Evolutionary conservation across 2,113 vertebrate species (phyloP).

Genomic region (Hymenochirus boettgeri): DNA sequence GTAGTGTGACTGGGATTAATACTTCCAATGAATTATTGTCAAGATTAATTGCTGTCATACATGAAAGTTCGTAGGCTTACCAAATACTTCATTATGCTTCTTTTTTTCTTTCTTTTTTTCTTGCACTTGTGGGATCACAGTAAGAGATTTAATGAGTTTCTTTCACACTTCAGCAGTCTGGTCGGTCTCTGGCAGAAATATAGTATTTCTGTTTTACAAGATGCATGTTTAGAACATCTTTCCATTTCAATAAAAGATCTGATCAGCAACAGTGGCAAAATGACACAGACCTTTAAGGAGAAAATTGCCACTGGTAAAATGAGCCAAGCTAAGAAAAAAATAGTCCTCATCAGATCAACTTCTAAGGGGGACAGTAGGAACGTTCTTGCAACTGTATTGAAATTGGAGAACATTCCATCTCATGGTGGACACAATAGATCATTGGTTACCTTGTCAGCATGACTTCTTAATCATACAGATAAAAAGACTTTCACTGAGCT

Average conservation of each 20-base stretch:
- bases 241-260: constrained; percentile 59
- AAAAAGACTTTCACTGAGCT: too few species aligned
- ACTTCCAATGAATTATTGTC: constrained; percentile 45
- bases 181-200: constrained; percentile 65
- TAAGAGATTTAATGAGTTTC: constrained; percentile 74
- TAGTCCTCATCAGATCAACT: constrained; percentile 28
- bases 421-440: not conserved
- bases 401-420: constrained; percentile 19
- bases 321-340: constrained; percentile 15
- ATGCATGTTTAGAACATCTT: constrained; percentile 62
- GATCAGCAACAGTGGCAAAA: constrained; percentile 55
- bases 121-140: constrained; percentile 59
- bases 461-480: constrained; percentile 9
- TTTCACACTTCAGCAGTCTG: constrained; percentile 67
- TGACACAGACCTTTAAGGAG: constrained; percentile 56
- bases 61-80: constrained; percentile 54
- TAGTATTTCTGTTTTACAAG: constrained; percentile 58
- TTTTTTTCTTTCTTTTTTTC: constrained; percentile 39
- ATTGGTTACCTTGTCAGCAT: constrained; percentile 3
- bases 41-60: constrained; percentile 55
- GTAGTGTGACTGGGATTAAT: constrained; percentile 48
- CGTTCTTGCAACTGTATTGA: constrained; percentile 13
- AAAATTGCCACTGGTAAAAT: constrained; percentile 37
- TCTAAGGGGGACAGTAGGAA: constrained; percentile 18
- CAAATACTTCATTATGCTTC: constrained; percentile 59